Conservation (phyloP, 1,140 invertebrate genomes). For the Acromyrmex heyeri region DNA sequence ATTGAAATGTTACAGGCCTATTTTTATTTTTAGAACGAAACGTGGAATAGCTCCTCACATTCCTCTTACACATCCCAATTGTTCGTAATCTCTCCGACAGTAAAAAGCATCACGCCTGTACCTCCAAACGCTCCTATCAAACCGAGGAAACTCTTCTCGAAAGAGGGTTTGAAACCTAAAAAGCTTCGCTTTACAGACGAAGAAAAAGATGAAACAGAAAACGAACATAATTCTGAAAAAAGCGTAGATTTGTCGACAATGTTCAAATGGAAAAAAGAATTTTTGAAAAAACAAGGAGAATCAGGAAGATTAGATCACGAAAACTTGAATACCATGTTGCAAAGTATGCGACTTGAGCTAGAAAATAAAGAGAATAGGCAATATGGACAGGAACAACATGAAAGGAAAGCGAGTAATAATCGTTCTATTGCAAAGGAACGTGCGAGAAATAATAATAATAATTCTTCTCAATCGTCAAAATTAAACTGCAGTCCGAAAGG, state of each 20-base stretch:
- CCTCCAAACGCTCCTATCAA: constrained; percentile 74
- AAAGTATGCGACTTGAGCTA: constrained; percentile 23
- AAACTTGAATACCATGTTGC: neutral
- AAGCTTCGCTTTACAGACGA: constrained; percentile 72
- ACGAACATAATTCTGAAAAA: neutral
- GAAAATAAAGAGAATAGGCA: constrained; percentile 63
- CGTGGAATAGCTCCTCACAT: neutral
- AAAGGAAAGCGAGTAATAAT: constrained; percentile 17
- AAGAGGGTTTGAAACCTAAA: constrained; percentile 73
- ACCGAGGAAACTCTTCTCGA: constrained; percentile 59
- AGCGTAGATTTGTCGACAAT: neutral
- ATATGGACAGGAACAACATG: neutral
- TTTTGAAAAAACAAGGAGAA: neutral
- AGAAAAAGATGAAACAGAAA: constrained; percentile 49
- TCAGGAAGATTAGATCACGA: neutral
- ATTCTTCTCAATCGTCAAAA: neutral
- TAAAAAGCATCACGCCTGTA: neutral
- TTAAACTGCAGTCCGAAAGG: constrained; percentile 45
- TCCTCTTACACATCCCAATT: neutral
- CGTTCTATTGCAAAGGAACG: constrained; percentile 33
- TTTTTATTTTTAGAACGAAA: neutral
- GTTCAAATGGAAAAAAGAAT: neutral
- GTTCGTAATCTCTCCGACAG: constrained; percentile 45
- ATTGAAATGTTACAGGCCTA: neutral
- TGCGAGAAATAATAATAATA: constrained; percentile 8